Conservation (phyloP, 2,888 invertebrate species). For the Agrilus biguttatus region DNA sequence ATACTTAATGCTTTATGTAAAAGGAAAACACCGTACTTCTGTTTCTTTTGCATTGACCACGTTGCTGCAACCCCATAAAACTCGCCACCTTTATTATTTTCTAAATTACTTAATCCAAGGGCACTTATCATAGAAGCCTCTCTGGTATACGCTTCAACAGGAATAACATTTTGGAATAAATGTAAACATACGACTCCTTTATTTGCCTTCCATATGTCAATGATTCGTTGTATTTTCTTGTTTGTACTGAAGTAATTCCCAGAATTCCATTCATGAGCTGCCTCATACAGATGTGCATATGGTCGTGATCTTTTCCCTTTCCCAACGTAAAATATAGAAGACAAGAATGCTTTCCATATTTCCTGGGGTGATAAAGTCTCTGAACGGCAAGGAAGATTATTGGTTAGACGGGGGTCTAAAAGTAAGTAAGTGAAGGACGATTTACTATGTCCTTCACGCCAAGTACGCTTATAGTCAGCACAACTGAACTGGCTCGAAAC, state of each 20-base stretch:
- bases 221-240: conserved; percentile 61
- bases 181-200: conserved; percentile 82
- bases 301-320: conserved; percentile 74
- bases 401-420: conserved; percentile 71
- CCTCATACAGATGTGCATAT: conserved; percentile 82
- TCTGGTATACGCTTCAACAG: conserved; percentile 83
- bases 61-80: conserved; percentile 67
- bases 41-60: conserved; percentile 57
- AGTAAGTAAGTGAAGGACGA: conserved; percentile 83
- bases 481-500: conserved; percentile 44
- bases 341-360: conserved; percentile 64
- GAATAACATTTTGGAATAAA: conserved; percentile 78
- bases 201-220: conserved; percentile 74
- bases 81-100: conserved; percentile 66
- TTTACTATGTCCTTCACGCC: conserved; percentile 65
- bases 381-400: conserved; percentile 53
- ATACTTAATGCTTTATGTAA: conserved; percentile 72
- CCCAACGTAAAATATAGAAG: conserved; percentile 88
- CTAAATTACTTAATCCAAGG: conserved; percentile 58
- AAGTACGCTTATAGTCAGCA: conserved; percentile 37
- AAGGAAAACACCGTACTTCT: conserved; percentile 62
- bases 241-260: conserved; percentile 30
- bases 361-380: conserved; percentile 33
- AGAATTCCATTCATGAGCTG: conserved; percentile 49
- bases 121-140: conserved; percentile 93